Base-by-base conservation (phyloP, 2,113 vertebrate species). In the Ceratotherium simum region DNA sequence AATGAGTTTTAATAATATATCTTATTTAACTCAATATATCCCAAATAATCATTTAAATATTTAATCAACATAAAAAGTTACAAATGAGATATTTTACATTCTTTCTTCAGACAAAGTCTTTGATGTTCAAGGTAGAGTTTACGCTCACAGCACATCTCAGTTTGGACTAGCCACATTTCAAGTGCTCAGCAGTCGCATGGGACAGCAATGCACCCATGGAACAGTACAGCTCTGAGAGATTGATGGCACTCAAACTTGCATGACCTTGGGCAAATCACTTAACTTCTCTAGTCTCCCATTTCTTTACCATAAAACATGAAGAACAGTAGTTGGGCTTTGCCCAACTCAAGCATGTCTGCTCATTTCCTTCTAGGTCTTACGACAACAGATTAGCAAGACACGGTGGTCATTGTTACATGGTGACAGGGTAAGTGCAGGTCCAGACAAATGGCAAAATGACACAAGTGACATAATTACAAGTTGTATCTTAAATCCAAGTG, bases 51-150 rank as follows among this genome's bases (percentile, higher is more conserved):
- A 86, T 42, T 84, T 69, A 56, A 82, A 23, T 58, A 82, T 51
- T 23, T 48, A 70, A 54, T 78, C n/a, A 25, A 39, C 42, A 48
- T 62, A 33, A 89, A 91, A 81, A 89, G 25, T 39, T 86, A 54
- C 2, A 11, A 80, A 51, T 70, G 42, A 51, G 46, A 46, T 93
- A 48, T 56, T 65, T 91, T 39, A 29, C 27, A 31, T 86, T 62
- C 10, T 81, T 78, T 96, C 76, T 80, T 78, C 62, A 65, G 67
- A 56, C 23, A 18, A 85, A 62, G 39, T 75, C 60, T 96, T 97
- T 27, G 6, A 86, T 85, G 65, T n/a, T 51, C 48, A 79, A 67
- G 58, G 31, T 16, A 17, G 17, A 17, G 4, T 46, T 96, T 46
- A 69, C 3, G 17, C 14, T 79, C 36, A 31, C 0, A 84, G 6